phyloP scores from a whole-genome alignment of 2,888 invertebrate species.

The Acronicta alni region DNA sequence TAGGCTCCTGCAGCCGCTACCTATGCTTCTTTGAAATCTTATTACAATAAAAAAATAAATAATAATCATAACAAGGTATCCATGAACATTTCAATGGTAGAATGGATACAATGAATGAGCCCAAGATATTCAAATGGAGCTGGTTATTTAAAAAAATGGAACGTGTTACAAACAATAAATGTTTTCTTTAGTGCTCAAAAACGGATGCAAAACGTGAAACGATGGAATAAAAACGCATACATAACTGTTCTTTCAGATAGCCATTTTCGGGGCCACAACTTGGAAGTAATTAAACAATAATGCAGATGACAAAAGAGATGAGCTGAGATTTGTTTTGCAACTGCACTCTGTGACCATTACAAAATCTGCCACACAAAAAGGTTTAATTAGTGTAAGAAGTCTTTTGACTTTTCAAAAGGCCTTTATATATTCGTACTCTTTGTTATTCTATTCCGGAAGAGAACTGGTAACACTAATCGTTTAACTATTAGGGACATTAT shows the following conservation, averaged over 20 bases:
- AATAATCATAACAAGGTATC: no score
- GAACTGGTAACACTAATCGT: conserved; percentile 46
- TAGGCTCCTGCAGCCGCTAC: no score
- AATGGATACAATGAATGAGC: no score
- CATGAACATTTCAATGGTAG: no score
- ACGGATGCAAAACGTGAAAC: no score
- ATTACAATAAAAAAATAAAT: no score
- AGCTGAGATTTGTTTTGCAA: conserved; percentile 59
- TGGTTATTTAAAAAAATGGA: no score
- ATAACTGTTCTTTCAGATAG: neutral
- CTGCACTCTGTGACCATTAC: conserved; percentile 48
- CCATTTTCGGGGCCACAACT: conserved; percentile 1
- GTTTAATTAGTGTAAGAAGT: conserved; percentile 43
- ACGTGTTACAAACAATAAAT: no score
- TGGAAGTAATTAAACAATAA: conserved; percentile 23
- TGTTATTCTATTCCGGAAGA: conserved; percentile 30
- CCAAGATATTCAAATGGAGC: no score
- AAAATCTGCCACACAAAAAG: conserved; percentile 56
- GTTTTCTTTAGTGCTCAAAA: no score
- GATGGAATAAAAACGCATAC: neutral
- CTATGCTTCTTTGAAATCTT: no score
- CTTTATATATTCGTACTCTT: conserved; percentile 33
- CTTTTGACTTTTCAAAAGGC: conserved; percentile 32
- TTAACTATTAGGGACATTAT: conserved; percentile 47
- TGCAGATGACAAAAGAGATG: conserved; percentile 54